Percentiles rank a stretch among this genome's conserved stretches.
Conservation (phyloP, 2,797 vertebrate species). For the Xenentodon cancila region DNA sequence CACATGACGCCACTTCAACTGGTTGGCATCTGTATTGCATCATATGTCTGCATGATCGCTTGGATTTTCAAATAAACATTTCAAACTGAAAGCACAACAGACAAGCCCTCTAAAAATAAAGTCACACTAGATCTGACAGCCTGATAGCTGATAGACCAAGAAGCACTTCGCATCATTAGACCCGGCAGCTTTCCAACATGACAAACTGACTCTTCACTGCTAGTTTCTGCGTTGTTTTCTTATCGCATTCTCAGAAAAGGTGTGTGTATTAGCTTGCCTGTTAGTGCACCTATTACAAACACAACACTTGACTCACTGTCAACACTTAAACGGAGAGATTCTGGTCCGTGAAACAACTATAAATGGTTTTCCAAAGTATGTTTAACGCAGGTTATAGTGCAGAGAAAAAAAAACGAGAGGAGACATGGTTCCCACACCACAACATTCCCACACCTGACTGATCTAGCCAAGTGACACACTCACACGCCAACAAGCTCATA, state of each 20-base stretch:
- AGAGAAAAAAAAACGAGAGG: background rate
- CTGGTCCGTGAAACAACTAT: conserved; percentile 45
- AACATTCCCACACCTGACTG: conserved; percentile 57
- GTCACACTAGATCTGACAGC: conserved; percentile 47
- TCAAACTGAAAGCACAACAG: conserved; percentile 15
- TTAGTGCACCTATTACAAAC: conserved; percentile 33
- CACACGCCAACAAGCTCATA: conserved; percentile 23
- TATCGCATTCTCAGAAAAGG: conserved; percentile 64
- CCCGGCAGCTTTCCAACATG: conserved; percentile 50
- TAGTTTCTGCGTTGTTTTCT: conserved; percentile 26
- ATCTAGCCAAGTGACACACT: conserved; percentile 28
- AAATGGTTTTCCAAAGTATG: conserved; percentile 15
- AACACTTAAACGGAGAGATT: conserved; percentile 39
- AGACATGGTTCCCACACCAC: conserved; percentile 50
- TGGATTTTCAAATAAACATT: background rate
- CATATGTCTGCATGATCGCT: background rate
- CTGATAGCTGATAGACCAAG: conserved; percentile 41
- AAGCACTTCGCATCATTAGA: conserved; percentile 35
- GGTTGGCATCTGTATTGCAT: conserved; percentile 2
- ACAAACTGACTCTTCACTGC: conserved; percentile 44
- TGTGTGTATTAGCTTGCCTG: conserved; percentile 54
- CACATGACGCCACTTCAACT: background rate
- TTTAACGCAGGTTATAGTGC: conserved; percentile 19
- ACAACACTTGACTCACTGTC: conserved; percentile 39
- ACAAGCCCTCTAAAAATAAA: conserved; percentile 42